Conservation (phyloP, 2,113 vertebrate genomes). For the Illadopsis cleaveri region DNA sequence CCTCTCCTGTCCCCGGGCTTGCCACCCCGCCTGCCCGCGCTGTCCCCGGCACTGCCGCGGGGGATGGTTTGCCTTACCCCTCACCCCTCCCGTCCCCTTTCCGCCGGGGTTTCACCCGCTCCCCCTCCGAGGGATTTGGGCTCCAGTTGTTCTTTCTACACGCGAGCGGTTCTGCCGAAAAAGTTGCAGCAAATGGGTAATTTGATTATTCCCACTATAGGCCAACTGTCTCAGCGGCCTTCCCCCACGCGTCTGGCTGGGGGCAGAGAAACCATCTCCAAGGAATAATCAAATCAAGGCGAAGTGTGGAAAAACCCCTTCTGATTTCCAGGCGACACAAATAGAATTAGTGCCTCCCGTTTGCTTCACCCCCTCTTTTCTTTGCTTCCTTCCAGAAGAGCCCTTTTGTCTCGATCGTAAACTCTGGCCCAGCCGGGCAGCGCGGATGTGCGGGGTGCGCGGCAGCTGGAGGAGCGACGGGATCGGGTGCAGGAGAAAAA, state of each 20-base stretch:
- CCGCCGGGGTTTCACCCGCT: background rate
- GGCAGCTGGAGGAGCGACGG: background rate
- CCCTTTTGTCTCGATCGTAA: slow-evolving; percentile 80
- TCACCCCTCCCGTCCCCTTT: background rate
- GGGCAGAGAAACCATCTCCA: slow-evolving; percentile 87
- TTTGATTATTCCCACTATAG: slow-evolving; percentile 96
- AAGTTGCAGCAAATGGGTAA: slow-evolving; percentile 98
- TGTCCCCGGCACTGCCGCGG: slow-evolving; percentile 45
- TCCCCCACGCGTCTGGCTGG: slow-evolving; percentile 94
- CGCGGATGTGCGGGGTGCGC: background rate
- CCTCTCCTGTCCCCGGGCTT: background rate
- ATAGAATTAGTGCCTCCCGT: slow-evolving; percentile 92
- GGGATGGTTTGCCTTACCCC: background rate
- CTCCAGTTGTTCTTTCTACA: slow-evolving; percentile 88
- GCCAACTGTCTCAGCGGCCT: slow-evolving; percentile 94
- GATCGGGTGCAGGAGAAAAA: background rate
- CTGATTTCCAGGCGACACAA: slow-evolving; percentile 95
- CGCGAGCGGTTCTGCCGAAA: slow-evolving; percentile 86
- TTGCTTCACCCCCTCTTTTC: background rate
- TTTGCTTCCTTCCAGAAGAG: slow-evolving; percentile 70
- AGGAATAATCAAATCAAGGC: slow-evolving; percentile 98
- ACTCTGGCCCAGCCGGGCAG: slow-evolving; percentile 77
- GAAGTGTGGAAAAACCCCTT: slow-evolving; percentile 95
- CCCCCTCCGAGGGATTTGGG: slow-evolving; percentile 71
- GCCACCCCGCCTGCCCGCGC: slow-evolving; percentile 11